Evolutionary conservation across 2,888 invertebrate species (phyloP), one percentile per base, ranked within the genome.

Genomic region (Aphrophora alni): DNA sequence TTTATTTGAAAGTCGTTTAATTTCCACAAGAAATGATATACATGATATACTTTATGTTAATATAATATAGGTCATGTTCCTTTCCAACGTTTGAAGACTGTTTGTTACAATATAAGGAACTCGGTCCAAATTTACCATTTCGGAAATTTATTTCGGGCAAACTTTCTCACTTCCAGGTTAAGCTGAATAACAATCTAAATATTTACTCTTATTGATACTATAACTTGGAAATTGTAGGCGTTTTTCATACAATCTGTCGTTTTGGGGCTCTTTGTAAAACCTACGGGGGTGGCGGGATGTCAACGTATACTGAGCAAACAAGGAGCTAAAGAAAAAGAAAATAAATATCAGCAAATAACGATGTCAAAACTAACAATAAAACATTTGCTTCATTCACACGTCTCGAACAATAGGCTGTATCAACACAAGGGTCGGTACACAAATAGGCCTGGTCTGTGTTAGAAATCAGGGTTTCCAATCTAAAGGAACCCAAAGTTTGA

Each of bases 321-420:
- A 59, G 21, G 10, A 8, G 21, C 21, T 21, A 59, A 59, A 21
- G 21, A 59, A 59, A 59, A 59, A 59, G 59, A 59, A 59, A 59
- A 59, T 59, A 59, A 59, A 59, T 59, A 59, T 59, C 59, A 59
- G 59, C 59, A 59, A 59, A 59, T 59, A 59, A 59, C 59, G 59
- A 59, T 59, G 59, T 59, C 59, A 59, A 59, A 59, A 59, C 59
- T 21, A 59, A 59, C 59, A 59, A 59, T 59, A 59, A 59, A 59
- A 59, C 59, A 59, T 59, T 59, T 59, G 59, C 59, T 59, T 59
- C 59, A 59, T 59, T 59, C 59, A 59, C 59, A 59, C 59, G 59
- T 59, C 59, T n/a, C 21, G n/a, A 59, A 59, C 59, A 59, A 59
- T 59, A 21, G 59, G 59, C 59, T 59, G 59, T 59, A 59, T 59